These are phyloP conservation scores for Hydropotes inermis DNA, from an alignment of 2,113 vertebrate species.

Conservation along the genomic window DNA sequence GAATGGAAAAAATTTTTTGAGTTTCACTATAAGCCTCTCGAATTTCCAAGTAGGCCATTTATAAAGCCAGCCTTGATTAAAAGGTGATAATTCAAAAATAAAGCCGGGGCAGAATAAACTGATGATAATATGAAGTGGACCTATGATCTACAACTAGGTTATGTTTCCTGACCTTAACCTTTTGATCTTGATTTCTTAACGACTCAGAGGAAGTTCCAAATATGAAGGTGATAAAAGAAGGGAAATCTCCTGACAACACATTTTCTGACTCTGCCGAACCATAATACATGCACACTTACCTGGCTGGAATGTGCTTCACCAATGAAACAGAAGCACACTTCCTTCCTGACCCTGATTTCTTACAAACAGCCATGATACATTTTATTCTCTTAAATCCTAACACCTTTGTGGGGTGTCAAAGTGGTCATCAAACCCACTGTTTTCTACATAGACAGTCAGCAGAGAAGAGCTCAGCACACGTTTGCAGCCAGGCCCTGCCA, in stretches of 20 bases:
- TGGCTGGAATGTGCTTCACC: neutral
- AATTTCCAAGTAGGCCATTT: slow-evolving; percentile 16
- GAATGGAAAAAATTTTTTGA: neutral
- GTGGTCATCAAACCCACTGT: neutral
- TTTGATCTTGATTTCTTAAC: neutral
- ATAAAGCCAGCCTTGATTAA: neutral
- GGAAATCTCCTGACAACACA: neutral
- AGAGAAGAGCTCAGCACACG: neutral
- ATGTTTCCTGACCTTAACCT: neutral
- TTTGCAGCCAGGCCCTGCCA: neutral
- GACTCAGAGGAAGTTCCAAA: neutral
- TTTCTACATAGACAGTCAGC: neutral
- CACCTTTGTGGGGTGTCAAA: neutral
- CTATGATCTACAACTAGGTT: neutral
- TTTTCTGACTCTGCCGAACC: neutral
- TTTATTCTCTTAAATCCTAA: neutral
- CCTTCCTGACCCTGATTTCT: neutral
- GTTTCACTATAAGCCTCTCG: neutral
- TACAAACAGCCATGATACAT: neutral
- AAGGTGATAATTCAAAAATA: neutral
- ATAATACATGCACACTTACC: neutral
- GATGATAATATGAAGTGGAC: neutral
- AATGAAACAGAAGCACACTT: neutral
- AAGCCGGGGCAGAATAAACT: neutral
- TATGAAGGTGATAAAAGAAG: neutral